Base-by-base conservation (phyloP, 2,888 invertebrate species). In the Netelia virgata region DNA sequence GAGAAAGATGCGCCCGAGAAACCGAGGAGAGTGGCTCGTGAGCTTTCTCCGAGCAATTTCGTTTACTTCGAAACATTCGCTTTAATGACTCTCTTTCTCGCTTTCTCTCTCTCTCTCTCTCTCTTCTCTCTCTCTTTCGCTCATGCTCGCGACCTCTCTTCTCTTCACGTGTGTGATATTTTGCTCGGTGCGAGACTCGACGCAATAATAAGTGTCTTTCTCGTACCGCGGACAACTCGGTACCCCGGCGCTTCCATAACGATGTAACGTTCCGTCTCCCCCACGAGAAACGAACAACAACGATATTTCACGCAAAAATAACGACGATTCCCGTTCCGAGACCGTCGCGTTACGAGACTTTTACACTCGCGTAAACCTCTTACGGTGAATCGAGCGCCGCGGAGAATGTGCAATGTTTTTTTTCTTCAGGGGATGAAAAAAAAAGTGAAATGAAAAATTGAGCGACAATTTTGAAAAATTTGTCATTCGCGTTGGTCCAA, bases 1-100 rank as follows among this genome's bases (percentile, higher is more conserved):
- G 64, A 16, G 16, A 16, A 43, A 41, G 69, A 53, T 28, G 41
- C 72, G 61, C 28, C 61, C 36, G 36, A 20, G 18, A n/a, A 59
- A 59, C 50, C 69, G 53, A 47, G 47, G 11, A 47, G 47, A 76
- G 75, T 73, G 43, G 75, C 73, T 75, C 69, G 53, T 64, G 63
- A 73, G 66, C 78, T 82, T 79, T 81, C 78, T 66, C 69, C 64
- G 76, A 63, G 86, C 87, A 87, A 88, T 89, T 89, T 89, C 88
- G 84, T 86, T 79, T 86, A 81, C 88, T 87, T 89, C 87, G 87
- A 88, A 90, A 90, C 87, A 86, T 86, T 88, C 87, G 86, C 82
- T 89, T 87, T 89, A 89, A 90, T 87, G 86, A 85, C 86, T 84
- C 74, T 20, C 2, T 57, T 20, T 57, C 9, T 57, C 8, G 8